Percentiles rank a stretch among this genome's conserved stretches.
Evolutionary conservation across 2,888 invertebrate genomes (phyloP).

Genomic region (Amphipyra berbera): DNA sequence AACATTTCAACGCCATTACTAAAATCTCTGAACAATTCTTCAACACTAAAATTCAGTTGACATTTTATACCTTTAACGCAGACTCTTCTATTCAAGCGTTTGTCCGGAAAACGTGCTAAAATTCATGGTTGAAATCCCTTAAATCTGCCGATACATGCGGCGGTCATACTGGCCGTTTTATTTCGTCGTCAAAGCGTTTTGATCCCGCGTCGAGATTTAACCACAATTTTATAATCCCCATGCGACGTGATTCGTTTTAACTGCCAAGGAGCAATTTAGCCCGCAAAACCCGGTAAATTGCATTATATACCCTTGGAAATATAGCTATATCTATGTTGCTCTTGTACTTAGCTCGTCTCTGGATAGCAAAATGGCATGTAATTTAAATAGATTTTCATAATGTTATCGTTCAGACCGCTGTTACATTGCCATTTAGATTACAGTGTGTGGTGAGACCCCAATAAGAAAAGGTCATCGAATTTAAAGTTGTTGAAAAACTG

Average conservation of each 20-base stretch:
- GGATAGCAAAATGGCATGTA: conserved; percentile 63
- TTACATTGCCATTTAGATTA: conserved; percentile 20
- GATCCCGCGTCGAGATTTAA: conserved; percentile 73
- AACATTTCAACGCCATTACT: conserved; percentile 2
- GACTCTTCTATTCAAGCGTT: not conserved
- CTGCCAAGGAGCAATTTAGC: conserved; percentile 79
- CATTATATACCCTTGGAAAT: conserved; percentile 73
- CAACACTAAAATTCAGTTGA: conserved; percentile 7
- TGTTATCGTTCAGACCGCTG: conserved; percentile 52
- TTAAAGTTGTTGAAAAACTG: conserved; percentile 19
- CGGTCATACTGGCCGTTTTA: conserved; percentile 68
- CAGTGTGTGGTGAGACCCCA: not conserved
- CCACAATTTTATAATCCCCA: conserved; percentile 81
- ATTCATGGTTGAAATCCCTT: conserved; percentile 53
- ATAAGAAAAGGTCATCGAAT: conserved; percentile 24
- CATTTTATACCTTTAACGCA: not conserved
- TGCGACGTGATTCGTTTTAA: conserved; percentile 81
- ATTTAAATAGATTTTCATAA: conserved; percentile 74
- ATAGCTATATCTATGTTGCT: conserved; percentile 56
- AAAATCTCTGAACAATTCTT: not conserved
- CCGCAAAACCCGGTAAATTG: conserved; percentile 74
- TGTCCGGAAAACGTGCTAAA: conserved; percentile 37
- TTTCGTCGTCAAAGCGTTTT: conserved; percentile 70
- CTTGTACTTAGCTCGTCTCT: conserved; percentile 50
- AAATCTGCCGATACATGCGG: conserved; percentile 50